Evolutionary conservation across 1,140 invertebrate species (phyloP).

Genomic region (Trinorchestia longiramus): DNA sequence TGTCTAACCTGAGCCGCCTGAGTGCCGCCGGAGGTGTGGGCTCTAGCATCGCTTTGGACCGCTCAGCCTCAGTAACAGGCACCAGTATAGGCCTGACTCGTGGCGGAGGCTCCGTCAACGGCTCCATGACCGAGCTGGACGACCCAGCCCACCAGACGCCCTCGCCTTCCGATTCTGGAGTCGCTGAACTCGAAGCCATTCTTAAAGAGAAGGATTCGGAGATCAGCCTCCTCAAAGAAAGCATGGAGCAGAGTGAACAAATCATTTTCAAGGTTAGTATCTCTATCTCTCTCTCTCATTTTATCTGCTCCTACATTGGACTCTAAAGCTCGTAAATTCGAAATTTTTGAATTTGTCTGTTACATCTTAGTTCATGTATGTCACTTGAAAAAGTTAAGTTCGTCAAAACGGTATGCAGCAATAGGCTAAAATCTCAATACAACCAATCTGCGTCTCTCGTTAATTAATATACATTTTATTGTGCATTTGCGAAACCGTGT

Average conservation of each 20-base stretch:
- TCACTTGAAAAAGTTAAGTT: too few relatives aligned
- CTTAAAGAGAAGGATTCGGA: slow-evolving; percentile 81
- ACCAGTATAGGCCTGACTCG: slow-evolving; percentile 62
- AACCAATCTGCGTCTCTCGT: neutral
- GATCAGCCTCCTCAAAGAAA: slow-evolving; percentile 79
- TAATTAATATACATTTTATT: neutral
- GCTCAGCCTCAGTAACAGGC: slow-evolving; percentile 61
- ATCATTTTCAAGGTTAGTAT: slow-evolving; percentile 73
- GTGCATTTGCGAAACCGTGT: neutral
- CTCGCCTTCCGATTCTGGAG: slow-evolving; percentile 84
- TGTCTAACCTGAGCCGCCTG: slow-evolving; percentile 64
- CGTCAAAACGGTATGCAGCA: too few relatives aligned
- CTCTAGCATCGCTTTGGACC: slow-evolving; percentile 67
- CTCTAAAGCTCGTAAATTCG: too few relatives aligned
- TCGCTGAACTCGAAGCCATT: slow-evolving; percentile 83
- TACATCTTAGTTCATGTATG: too few relatives aligned
- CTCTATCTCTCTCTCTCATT: neutral
- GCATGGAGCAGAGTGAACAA: slow-evolving; percentile 84
- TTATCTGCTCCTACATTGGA: neutral
- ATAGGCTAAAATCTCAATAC: too few relatives aligned
- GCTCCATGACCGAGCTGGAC: slow-evolving; percentile 61
- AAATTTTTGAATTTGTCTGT: too few relatives aligned
- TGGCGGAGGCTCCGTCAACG: slow-evolving; percentile 59
- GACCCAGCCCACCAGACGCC: slow-evolving; percentile 75
- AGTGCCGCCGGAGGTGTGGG: slow-evolving; percentile 66